phyloP scores from a whole-genome alignment of 2,888 invertebrate species.

The Yponomeuta sedellus region DNA sequence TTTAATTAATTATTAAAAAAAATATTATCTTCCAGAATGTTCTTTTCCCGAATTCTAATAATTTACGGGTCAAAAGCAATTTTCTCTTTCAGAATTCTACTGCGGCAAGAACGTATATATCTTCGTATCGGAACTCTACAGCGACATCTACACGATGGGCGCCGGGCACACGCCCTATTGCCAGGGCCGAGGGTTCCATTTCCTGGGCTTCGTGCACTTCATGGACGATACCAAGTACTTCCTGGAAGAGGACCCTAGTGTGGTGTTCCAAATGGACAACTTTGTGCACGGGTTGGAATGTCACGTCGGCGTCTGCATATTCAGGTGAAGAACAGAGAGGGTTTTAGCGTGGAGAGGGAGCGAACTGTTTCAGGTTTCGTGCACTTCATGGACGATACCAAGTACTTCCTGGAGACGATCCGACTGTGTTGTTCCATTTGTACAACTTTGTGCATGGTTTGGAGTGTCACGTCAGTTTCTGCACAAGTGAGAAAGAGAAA shows the following conservation, averaged over 20 bases:
- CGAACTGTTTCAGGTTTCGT: no score
- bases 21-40: no score
- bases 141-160: conserved; percentile 65
- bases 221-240: conserved; percentile 57
- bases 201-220: conserved; percentile 60
- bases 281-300: conserved; percentile 64
- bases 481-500: conserved; percentile 42
- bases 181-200: conserved; percentile 53
- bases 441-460: conserved; percentile 64
- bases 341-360: no score
- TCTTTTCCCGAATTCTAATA: no score
- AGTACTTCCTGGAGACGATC: conserved; percentile 60
- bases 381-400: conserved; percentile 54
- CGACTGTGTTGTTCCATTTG: conserved; percentile 51
- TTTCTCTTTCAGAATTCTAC: conserved; percentile 48
- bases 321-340: conserved; percentile 38
- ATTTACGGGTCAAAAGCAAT: not conserved
- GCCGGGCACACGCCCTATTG: conserved; percentile 52
- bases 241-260: conserved; percentile 55
- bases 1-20: no score
- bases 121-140: conserved; percentile 61
- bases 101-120: conserved; percentile 65
- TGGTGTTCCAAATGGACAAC: conserved; percentile 59
- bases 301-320: conserved; percentile 56
- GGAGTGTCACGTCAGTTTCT: conserved; percentile 58